These are phyloP conservation scores for Albula goreensis DNA, from an alignment of 2,113 vertebrate species.

Conservation along the genomic window DNA sequence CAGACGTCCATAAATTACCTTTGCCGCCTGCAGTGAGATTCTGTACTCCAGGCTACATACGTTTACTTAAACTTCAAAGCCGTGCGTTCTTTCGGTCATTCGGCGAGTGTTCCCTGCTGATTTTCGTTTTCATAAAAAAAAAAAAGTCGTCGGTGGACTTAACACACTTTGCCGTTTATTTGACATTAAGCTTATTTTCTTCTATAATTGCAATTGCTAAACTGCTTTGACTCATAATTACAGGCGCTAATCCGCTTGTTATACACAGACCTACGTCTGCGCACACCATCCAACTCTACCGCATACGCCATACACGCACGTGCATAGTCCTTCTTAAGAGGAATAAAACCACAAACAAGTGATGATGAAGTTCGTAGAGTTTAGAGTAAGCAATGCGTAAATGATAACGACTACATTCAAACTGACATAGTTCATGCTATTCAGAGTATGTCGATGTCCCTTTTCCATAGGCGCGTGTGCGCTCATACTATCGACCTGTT, in stretches of 20 bases:
- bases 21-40: background rate
- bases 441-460: background rate
- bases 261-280: background rate
- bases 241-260: slow-evolving; percentile 6
- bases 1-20: background rate
- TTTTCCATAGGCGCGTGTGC: background rate
- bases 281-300: background rate
- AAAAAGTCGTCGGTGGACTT: background rate
- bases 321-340: background rate
- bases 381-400: background rate
- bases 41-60: background rate
- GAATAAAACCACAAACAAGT: background rate
- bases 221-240: slow-evolving; percentile 3
- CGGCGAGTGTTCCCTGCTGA: background rate
- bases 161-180: background rate
- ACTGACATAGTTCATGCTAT: background rate
- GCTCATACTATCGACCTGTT: background rate
- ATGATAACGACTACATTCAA: background rate
- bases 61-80: background rate
- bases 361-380: background rate
- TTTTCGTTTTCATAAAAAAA: too few relatives aligned
- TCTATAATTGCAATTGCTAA: slow-evolving; percentile 2
- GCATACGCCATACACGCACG: background rate
- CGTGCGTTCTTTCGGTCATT: too few relatives aligned
- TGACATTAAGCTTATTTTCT: slow-evolving; percentile 8